Percentiles rank a stretch among this genome's conserved stretches.
Evolutionary conservation across 2,797 vertebrate genomes (phyloP).

Genomic region (Epinephelus coioides): DNA sequence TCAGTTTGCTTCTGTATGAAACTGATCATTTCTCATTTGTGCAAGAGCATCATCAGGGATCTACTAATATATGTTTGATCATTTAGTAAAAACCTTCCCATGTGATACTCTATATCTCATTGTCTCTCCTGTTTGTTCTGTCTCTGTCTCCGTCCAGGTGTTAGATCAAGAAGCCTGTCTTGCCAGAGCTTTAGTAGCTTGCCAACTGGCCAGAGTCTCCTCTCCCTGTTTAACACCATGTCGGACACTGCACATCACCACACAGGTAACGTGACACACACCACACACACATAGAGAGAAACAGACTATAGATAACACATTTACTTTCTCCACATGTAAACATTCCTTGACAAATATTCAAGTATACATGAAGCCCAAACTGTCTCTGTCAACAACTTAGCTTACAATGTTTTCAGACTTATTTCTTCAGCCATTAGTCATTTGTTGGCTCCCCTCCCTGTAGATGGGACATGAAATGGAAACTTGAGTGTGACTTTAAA

Average conservation of each 20-base stretch:
- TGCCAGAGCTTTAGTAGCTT: constrained; percentile 57
- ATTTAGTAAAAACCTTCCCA: not conserved
- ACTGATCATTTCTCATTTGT: too few species aligned
- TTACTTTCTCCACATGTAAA: not conserved
- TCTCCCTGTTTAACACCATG: constrained; percentile 58
- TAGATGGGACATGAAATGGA: too few species aligned
- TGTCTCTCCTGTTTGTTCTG: not conserved
- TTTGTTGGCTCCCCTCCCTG: too few species aligned
- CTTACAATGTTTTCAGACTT: too few species aligned
- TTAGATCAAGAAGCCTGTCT: constrained; percentile 61
- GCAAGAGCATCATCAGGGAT: too few species aligned
- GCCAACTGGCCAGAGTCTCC: constrained; percentile 40
- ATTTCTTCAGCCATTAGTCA: not conserved
- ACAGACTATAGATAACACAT: not conserved
- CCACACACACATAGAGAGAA: not conserved
- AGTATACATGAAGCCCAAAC: not conserved
- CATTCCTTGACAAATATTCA: not conserved
- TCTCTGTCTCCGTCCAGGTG: constrained; percentile 57
- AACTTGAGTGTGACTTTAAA: too few species aligned
- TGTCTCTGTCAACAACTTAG: not conserved
- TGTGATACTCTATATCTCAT: not conserved
- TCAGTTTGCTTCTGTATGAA: too few species aligned
- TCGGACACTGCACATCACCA: constrained; percentile 82
- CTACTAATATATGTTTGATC: too few species aligned
- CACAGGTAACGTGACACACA: constrained; percentile 83